Base-by-base conservation (phyloP, 2,113 vertebrate genomes). In the Trematocara macrostoma region DNA sequence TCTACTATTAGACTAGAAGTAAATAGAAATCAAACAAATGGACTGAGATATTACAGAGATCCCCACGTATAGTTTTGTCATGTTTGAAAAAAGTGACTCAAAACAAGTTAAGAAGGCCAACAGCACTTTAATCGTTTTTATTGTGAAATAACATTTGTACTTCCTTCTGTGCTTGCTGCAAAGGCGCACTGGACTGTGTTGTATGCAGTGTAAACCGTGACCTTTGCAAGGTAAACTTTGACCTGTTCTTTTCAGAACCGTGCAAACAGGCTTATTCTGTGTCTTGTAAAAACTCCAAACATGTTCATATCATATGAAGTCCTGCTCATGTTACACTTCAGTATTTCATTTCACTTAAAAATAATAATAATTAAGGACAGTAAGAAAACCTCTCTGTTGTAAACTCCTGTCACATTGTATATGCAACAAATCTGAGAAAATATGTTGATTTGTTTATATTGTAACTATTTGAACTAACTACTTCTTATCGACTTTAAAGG, bases 391-490 rank as follows among this genome's bases (percentile, higher is more conserved):
- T 61, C 16, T 35, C 16, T 64, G 9, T 35, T 64, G 31, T n/a
- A 35, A 64, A 35, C 26, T 16, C 3, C 4, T 18, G 10, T 53
- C 52, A 53, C n/a, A 64, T 11, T 3, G 6, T 67, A 35, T 67
- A 64, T 64, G 10, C 31, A 64, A 16, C 31, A 64, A 38, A n/a
- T 64, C 31, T 8, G 59, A 40, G 7, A 38, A 38, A 67, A 67
- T 38, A 67, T 40, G 61, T 40, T 67, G 61, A 67, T 67, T 67
- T 64, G 2, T 61, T 61, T 61, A 35, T 61, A 18, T 64, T 35
- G 16, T 38, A 12, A 38, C 11, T 20, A 12, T 67, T 8, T 7
- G 7, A 35, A 67, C 11, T n/a, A n/a, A n/a, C n/a, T n/a, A 14
- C 35, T 23, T 69, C 61, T 18, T 40, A 40, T 40, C 3, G 0